A percentile compares a stretch with the other conserved stretches of the same genome.
Conservation (phyloP, 2,113 vertebrate genomes). For the Prochilodus magdalenae region DNA sequence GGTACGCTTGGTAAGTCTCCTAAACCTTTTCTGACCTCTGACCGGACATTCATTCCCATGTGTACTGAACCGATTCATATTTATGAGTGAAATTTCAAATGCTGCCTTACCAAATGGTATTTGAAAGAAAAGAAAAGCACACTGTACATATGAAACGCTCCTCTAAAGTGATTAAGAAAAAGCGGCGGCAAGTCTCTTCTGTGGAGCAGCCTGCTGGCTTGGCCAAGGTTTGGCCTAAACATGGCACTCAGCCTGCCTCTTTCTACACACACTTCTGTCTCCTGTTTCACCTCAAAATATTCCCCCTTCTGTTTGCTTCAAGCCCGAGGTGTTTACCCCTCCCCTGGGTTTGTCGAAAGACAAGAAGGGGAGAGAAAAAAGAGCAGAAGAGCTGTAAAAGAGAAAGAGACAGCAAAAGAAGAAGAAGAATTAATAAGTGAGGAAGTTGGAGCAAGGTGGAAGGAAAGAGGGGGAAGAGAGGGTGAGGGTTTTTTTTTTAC, state of each 20-base stretch:
- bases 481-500: background rate
- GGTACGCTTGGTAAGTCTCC: constrained; percentile 93
- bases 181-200: background rate
- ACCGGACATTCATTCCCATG: background rate
- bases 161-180: background rate
- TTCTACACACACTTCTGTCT: constrained; percentile 37
- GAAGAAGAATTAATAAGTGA: constrained; percentile 64
- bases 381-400: constrained; percentile 46
- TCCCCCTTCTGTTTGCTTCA: constrained; percentile 45
- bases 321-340: constrained; percentile 67
- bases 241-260: constrained; percentile 21
- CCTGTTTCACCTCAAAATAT: constrained; percentile 39
- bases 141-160: background rate
- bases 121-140: background rate
- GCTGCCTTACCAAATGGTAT: background rate
- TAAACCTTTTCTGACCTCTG: constrained; percentile 11
- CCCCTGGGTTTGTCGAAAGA: constrained; percentile 41
- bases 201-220: constrained; percentile 22
- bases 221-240: constrained; percentile 27
- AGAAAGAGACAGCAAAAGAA: constrained; percentile 59
- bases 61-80: background rate
- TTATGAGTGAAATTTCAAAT: background rate
- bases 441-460: constrained; percentile 52
- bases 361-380: constrained; percentile 13
- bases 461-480: constrained; percentile 48